Percentiles rank a stretch among this genome's conserved stretches.
phyloP scores from a whole-genome alignment of 2,113 vertebrate genomes.

The Amphilophus citrinellus region DNA sequence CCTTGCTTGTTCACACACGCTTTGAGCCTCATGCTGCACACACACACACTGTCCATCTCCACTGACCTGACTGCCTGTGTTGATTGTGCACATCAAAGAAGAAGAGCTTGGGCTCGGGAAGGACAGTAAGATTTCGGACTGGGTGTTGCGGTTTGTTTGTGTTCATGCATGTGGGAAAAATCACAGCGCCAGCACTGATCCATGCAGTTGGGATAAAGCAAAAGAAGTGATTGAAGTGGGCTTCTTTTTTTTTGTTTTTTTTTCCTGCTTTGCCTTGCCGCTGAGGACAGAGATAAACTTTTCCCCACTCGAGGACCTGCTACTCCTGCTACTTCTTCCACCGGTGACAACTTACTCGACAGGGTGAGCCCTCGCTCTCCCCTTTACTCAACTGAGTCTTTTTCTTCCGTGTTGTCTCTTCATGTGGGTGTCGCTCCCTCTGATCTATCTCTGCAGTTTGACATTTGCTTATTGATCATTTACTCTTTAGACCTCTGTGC shows the following conservation, averaged over 20 bases:
- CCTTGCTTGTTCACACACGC: slow-evolving; percentile 74
- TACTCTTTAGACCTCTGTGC: slow-evolving; percentile 5
- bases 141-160: background rate
- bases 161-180: background rate
- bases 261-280: background rate
- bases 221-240: background rate
- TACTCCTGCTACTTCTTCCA: slow-evolving; percentile 9
- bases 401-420: slow-evolving; percentile 11
- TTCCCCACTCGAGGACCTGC: slow-evolving; percentile 39
- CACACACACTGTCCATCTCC: slow-evolving; percentile 30
- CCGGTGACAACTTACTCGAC: slow-evolving; percentile 53
- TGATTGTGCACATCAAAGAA: slow-evolving; percentile 33
- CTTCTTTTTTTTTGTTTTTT: background rate
- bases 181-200: background rate
- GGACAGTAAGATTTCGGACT: background rate
- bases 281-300: slow-evolving; percentile 31
- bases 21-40: slow-evolving; percentile 58
- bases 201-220: slow-evolving; percentile 37
- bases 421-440: background rate
- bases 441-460: slow-evolving; percentile 17
- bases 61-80: slow-evolving; percentile 23
- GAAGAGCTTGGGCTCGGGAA: slow-evolving; percentile 3
- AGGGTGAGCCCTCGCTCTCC: slow-evolving; percentile 69
- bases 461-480: slow-evolving; percentile 40
- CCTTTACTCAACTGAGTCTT: slow-evolving; percentile 1